A percentile compares a stretch with the other conserved stretches of the same genome.
These are phyloP conservation scores for Ophion costatus DNA, from an alignment of 2,888 invertebrate species.

Conservation along the genomic window DNA sequence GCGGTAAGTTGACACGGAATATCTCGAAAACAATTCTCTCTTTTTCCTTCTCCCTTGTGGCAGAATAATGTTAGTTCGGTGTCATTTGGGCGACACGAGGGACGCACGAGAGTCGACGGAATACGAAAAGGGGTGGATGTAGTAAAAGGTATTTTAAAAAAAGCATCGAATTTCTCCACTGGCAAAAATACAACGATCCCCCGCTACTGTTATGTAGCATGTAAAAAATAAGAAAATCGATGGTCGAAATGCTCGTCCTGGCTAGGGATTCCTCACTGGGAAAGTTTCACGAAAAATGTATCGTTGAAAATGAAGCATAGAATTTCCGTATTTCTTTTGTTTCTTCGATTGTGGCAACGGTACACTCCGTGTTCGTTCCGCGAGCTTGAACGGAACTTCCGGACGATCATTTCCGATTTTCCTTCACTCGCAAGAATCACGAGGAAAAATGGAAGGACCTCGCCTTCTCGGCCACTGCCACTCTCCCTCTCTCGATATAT, in stretches of 20 bases:
- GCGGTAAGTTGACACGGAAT: slow-evolving; percentile 44
- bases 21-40: slow-evolving; percentile 1
- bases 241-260: slow-evolving; percentile 28
- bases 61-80: slow-evolving; percentile 22
- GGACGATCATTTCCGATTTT: slow-evolving; percentile 52
- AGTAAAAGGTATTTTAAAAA: slow-evolving; percentile 4
- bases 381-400: slow-evolving; percentile 38
- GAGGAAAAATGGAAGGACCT: slow-evolving; percentile 37
- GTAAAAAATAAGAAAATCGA: slow-evolving; percentile 14
- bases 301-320: slow-evolving; percentile 45
- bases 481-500: slow-evolving; percentile 7
- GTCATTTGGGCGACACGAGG: slow-evolving; percentile 3
- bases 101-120: background rate
- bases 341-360: slow-evolving; percentile 14
- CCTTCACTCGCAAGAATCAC: slow-evolving; percentile 21
- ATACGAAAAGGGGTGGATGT: slow-evolving; percentile 10
- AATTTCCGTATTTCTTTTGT: slow-evolving; percentile 49
- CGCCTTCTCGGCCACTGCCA: background rate
- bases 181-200: background rate
- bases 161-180: background rate
- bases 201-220: slow-evolving; percentile 5
- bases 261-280: background rate
- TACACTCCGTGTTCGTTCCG: slow-evolving; percentile 13
- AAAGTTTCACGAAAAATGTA: slow-evolving; percentile 23
- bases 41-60: slow-evolving; percentile 12